Percentiles rank a stretch among this genome's conserved stretches.
Conservation (phyloP, 2,113 vertebrate genomes). For the Oncorhynchus nerka region DNA sequence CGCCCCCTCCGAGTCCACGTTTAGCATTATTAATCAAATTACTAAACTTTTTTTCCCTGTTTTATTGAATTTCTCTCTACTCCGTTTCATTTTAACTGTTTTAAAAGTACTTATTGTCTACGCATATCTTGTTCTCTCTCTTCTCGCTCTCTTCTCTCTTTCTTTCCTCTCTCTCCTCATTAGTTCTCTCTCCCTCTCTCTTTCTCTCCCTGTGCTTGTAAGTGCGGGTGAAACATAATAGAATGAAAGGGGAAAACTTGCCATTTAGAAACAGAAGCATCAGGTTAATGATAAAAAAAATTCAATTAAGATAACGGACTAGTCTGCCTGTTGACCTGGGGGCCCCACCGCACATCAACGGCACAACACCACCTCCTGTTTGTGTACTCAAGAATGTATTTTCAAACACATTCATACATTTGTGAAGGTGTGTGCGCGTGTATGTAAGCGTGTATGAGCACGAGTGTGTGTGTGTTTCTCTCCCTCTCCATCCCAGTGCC, state of each 20-base stretch:
- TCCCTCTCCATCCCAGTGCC: conserved; percentile 28
- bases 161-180: too few relatives aligned
- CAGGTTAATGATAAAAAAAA: conserved; percentile 78
- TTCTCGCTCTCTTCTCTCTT: conserved; percentile 1
- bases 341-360: conserved; percentile 73
- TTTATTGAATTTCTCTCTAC: conserved; percentile 50
- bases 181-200: background rate
- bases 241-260: conserved; percentile 47
- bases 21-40: conserved; percentile 76
- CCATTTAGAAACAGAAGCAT: conserved; percentile 64
- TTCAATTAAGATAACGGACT: conserved; percentile 78
- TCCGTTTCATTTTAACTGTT: background rate
- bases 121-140: background rate
- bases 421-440: conserved; percentile 9
- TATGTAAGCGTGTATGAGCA: background rate
- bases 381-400: conserved; percentile 55
- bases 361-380: conserved; percentile 58
- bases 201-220: background rate
- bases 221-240: background rate
- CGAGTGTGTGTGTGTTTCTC: conserved; percentile 6
- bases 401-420: conserved; percentile 41
- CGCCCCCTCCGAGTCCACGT: conserved; percentile 42
- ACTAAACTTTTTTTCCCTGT: conserved; percentile 66
- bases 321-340: conserved; percentile 66
- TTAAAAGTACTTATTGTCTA: conserved; percentile 28